Percentiles rank a stretch among this genome's conserved stretches.
Conservation (phyloP, 2,113 vertebrate genomes). For the Pelecanoides urinatrix region DNA sequence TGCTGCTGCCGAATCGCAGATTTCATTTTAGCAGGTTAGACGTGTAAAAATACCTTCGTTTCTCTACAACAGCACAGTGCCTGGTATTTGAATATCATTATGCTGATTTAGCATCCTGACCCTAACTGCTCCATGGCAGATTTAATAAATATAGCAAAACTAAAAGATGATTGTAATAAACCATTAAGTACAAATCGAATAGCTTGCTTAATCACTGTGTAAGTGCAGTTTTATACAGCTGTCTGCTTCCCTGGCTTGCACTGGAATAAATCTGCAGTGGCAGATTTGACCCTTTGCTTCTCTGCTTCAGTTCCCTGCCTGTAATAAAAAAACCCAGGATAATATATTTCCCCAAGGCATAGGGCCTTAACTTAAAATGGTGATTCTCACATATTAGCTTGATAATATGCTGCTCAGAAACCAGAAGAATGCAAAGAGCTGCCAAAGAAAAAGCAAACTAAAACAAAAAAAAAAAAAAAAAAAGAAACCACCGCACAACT, state of each 20-base stretch:
- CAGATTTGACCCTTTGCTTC: constrained; percentile 17
- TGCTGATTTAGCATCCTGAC: constrained; percentile 37
- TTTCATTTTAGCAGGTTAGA: not conserved
- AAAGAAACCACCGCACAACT: not conserved
- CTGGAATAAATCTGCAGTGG: constrained; percentile 13
- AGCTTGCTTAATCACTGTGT: constrained; percentile 37
- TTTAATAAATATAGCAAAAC: constrained; percentile 46
- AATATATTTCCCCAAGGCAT: not conserved
- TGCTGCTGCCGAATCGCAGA: not conserved
- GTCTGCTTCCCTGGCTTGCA: not conserved
- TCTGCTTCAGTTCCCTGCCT: not conserved
- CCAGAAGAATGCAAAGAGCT: not conserved
- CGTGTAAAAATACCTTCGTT: not conserved
- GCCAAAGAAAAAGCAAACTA: not conserved
- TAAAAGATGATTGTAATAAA: constrained; percentile 24
- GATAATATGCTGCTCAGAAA: not conserved
- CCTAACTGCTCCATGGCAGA: not conserved
- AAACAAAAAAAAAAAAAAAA: not conserved
- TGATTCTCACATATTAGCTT: not conserved
- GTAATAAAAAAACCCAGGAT: not conserved
- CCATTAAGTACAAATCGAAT: constrained; percentile 27
- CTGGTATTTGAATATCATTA: not conserved
- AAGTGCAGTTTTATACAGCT: constrained; percentile 24
- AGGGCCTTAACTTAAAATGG: not conserved
- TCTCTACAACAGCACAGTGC: not conserved